Conservation (phyloP, 2,797 vertebrate species). For the Hoplostethus mediterraneus region DNA sequence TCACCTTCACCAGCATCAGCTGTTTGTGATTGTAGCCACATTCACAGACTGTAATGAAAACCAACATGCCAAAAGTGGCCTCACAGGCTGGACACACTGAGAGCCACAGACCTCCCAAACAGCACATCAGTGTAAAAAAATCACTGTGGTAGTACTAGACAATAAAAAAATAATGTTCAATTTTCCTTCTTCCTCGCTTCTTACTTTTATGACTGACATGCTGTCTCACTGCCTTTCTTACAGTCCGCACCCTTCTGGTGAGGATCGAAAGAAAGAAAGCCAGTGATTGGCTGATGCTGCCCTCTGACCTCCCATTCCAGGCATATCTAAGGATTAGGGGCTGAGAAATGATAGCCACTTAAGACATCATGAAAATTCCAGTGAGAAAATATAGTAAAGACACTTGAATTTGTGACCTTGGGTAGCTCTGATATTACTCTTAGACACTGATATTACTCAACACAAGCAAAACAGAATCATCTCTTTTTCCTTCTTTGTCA, state of each 20-base stretch:
- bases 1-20: conserved; percentile 75
- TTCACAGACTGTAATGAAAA: conserved; percentile 77
- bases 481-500: neutral
- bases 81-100: neutral
- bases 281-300: conserved; percentile 17
- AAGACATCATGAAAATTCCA: conserved; percentile 42
- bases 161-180: neutral
- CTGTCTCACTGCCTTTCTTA: neutral
- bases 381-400: neutral
- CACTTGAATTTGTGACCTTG: conserved; percentile 14
- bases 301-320: conserved; percentile 47
- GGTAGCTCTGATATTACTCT: conserved; percentile 6
- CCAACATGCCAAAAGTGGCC: conserved; percentile 34
- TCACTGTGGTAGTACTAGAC: neutral
- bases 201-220: neutral
- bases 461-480: neutral
- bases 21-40: conserved; percentile 72
- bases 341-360: conserved; percentile 45
- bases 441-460: neutral
- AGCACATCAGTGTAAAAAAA: conserved; percentile 3
- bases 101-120: conserved; percentile 10
- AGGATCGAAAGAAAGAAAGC: neutral
- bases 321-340: conserved; percentile 32
- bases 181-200: neutral
- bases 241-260: neutral